Percentiles rank a stretch among this genome's conserved stretches.
Conservation (phyloP, 2,797 vertebrate genomes). For the Vespertilio murinus region DNA sequence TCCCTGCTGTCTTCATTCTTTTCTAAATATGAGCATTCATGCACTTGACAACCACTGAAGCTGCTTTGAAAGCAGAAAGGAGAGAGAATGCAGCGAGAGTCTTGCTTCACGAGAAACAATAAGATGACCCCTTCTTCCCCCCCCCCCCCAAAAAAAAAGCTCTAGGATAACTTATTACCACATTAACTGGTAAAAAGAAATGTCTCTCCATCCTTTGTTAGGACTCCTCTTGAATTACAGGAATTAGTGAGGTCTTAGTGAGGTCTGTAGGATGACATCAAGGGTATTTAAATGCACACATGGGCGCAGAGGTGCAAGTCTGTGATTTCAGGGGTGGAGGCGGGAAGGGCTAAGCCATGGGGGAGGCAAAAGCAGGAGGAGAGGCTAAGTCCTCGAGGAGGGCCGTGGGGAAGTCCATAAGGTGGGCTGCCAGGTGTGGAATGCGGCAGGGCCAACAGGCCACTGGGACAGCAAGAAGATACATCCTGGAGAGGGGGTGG, state of each 20-base stretch:
- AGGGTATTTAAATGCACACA: not conserved
- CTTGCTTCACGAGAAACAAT: not conserved
- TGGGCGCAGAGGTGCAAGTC: not conserved
- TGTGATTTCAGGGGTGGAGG: not conserved
- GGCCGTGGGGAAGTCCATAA: not conserved
- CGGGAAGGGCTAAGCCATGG: no score
- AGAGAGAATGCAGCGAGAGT: not conserved
- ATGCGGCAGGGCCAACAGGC: rapidly evolving
- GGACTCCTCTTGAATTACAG: not conserved
- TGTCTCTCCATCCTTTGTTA: not conserved
- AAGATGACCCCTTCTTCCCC: not conserved
- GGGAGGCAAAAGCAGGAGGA: not conserved
- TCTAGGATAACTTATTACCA: not conserved
- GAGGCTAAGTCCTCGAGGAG: not conserved
- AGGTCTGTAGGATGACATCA: not conserved
- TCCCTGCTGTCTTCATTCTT: not conserved
- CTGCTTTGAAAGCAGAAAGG: not conserved
- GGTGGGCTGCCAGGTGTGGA: not conserved
- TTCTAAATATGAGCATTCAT: not conserved
- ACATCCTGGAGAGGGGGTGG: not conserved
- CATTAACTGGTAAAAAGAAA: not conserved
- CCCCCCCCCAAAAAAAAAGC: not conserved
- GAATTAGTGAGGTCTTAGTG: not conserved
- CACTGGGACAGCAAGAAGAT: not conserved
- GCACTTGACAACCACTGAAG: not conserved